phyloP scores from a whole-genome alignment of 1,140 invertebrate genomes.

The Macrostomum lignano region DNA sequence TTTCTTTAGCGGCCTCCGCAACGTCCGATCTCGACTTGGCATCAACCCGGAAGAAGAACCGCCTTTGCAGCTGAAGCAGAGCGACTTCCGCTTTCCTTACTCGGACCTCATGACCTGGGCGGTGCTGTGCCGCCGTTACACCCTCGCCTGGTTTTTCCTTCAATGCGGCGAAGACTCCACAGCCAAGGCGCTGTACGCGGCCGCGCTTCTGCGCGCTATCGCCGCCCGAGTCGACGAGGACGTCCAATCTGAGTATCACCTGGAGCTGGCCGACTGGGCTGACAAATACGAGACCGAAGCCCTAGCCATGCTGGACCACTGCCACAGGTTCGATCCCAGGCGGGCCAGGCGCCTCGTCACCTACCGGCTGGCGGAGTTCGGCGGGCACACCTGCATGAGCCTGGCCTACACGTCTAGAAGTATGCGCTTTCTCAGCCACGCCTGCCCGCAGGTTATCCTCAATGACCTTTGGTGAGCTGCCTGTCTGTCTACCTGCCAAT shows the following conservation, averaged over 20 bases:
- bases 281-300: slow-evolving; percentile 36
- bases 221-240: too few relatives aligned
- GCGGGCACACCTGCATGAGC: slow-evolving; percentile 74
- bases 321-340: slow-evolving; percentile 76
- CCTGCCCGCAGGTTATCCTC: slow-evolving; percentile 78
- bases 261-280: too few relatives aligned
- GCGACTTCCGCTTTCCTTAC: slow-evolving; percentile 61
- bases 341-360: slow-evolving; percentile 71
- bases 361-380: slow-evolving; percentile 82
- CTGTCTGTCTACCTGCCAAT: too few relatives aligned
- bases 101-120: slow-evolving; percentile 80
- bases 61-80: slow-evolving; percentile 6
- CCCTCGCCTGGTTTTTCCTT: slow-evolving; percentile 87
- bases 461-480: slow-evolving; percentile 96
- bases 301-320: slow-evolving; percentile 65
- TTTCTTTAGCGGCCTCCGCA: too few relatives aligned
- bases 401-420: slow-evolving; percentile 76
- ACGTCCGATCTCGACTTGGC: too few relatives aligned
- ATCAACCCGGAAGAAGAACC: too few relatives aligned
- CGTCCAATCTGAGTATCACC: too few relatives aligned
- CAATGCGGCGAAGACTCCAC: slow-evolving; percentile 86
- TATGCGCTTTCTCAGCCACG: slow-evolving; percentile 61
- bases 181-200: too few relatives aligned
- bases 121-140: slow-evolving; percentile 69
- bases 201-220: too few relatives aligned